Base-by-base conservation (phyloP, 1,140 invertebrate species). In the Cepaea nemoralis region DNA sequence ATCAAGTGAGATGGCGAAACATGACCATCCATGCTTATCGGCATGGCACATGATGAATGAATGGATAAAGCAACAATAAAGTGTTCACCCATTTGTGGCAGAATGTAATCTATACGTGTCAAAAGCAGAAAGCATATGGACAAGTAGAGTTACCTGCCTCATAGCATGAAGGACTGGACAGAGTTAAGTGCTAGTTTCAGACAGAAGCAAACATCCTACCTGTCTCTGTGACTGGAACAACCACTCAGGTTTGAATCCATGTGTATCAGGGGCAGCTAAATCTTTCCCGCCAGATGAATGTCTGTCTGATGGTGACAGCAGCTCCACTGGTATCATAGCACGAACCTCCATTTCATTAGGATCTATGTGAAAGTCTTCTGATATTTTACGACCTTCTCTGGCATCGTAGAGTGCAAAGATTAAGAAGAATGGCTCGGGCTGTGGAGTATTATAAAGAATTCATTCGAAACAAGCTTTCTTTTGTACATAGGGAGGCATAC, bases 341-440 rank as follows among this genome's bases (percentile, higher is more conserved):
- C 92, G 91, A 0, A 95, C 93, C 83, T 92, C 92, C 3, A 93
- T 91, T 83, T 95, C 94, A 91, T 98, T 98, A 0, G 97, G 92
- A 91, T 98, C 96, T 89, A 97, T 96, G 90, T 97, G 94, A 92
- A 98, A 98, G 91, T 97, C 97, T 91, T 98, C 97, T 0, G 96
- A 96, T 33, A 98, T 92, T 92, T 98, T 98, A 86, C 94, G 94
- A 22, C 95, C 95, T 83, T 94, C 94, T 88, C 94, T 94, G 31
- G 95, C 95, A 93, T 98, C 97, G 90, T 96, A 98, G 8, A 99
- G 90, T 70, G 96, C 94, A 67, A 98, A 92, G 16, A 94, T 94
- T 6, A 97, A 95, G 86, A 96, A 95, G 91, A 98, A 98, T 1
- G 97, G 97, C 88, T 98, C 97, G 42, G 98, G 92, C 93, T 94